These are phyloP conservation scores for Lasioglossum morio DNA, from an alignment of 2,888 invertebrate genomes.

Conservation along the genomic window DNA sequence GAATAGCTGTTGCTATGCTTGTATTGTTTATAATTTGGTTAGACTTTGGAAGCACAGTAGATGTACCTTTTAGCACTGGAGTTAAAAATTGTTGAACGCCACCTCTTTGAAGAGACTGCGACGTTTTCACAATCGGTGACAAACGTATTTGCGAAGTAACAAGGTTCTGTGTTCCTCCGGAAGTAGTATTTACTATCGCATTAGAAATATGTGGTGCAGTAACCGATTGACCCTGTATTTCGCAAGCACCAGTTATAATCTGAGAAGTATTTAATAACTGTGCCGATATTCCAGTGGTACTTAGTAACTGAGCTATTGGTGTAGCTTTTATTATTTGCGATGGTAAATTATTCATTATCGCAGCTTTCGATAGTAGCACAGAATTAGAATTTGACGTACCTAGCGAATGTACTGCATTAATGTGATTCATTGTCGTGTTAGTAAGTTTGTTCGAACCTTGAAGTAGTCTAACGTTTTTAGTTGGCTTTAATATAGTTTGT, in stretches of 20 bases:
- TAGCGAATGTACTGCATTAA: conserved; percentile 56
- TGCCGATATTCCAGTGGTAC: conserved; percentile 69
- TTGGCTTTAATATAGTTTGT: conserved; percentile 75
- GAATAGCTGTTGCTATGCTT: conserved; percentile 49
- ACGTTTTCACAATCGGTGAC: conserved; percentile 71
- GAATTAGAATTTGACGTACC: conserved; percentile 71
- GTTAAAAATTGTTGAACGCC: conserved; percentile 75
- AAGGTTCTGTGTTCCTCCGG: conserved; percentile 67
- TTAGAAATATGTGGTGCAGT: conserved; percentile 56
- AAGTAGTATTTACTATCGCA: conserved; percentile 53
- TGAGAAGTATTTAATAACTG: conserved; percentile 75
- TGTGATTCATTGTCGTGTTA: conserved; percentile 55
- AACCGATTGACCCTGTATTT: conserved; percentile 67
- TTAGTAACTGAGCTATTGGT: conserved; percentile 75
- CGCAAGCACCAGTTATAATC: conserved; percentile 69
- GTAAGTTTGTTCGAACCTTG: conserved; percentile 71
- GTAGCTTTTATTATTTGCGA: conserved; percentile 77
- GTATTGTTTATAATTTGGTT: conserved; percentile 59
- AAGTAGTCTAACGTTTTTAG: conserved; percentile 77
- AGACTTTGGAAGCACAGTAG: conserved; percentile 54
- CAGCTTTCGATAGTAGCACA: conserved; percentile 77
- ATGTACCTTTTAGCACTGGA: conserved; percentile 72
- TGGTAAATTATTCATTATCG: conserved; percentile 73
- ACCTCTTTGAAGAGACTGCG: conserved; percentile 69
- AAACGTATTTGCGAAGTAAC: conserved; percentile 72